Evolutionary conservation across 2,113 vertebrate genomes (phyloP).

Genomic region (rabbit (Oryctolagus cuniculus)): mOryCun1.1 NC_091441.1:66569001-66569500

Average conservation of each 20-base stretch:
- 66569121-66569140: not conserved
- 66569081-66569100: not conserved
- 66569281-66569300: not conserved
- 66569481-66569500: not conserved
- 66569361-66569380: not conserved
- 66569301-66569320: not conserved
- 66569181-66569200: not conserved
- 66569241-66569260: not conserved
- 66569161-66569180: not conserved
- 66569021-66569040: not conserved
- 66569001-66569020: not conserved
- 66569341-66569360: not conserved
- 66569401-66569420: too few species aligned
- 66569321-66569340: not conserved
- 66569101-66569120: not conserved
- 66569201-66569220: conserved; percentile 23
- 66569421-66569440: too few species aligned
- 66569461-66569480: not conserved
- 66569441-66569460: too few species aligned
- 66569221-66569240: not conserved
- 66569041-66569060: not conserved
- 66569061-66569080: not conserved
- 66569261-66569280: conserved; percentile 21
- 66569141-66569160: not conserved
- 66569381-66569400: not conserved